Conservation (phyloP, 2,888 invertebrate species). For the Thymelicus acteon region DNA sequence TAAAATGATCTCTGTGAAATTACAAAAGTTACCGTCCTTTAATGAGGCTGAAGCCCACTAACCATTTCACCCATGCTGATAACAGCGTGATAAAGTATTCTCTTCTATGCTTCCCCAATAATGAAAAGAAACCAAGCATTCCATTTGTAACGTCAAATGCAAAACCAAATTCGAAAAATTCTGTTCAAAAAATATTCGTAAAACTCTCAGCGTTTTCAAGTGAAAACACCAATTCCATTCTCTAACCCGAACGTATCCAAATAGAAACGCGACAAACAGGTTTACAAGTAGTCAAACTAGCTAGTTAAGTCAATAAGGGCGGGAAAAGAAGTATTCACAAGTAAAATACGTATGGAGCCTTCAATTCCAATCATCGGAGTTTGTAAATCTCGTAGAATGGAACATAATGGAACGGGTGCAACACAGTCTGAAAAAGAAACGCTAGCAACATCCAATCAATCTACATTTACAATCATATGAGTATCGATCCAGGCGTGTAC, state of each 20-base stretch:
- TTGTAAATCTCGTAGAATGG: conserved; percentile 64
- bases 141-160: too few relatives aligned
- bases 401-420: conserved; percentile 67
- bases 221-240: background rate
- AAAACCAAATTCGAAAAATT: background rate
- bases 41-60: too few relatives aligned
- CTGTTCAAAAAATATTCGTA: background rate
- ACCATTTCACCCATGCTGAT: too few relatives aligned
- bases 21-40: too few relatives aligned
- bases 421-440: conserved; percentile 67
- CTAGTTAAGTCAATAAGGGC: conserved; percentile 29
- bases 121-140: too few relatives aligned
- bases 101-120: too few relatives aligned
- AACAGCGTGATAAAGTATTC: too few relatives aligned
- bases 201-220: background rate
- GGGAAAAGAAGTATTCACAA: conserved; percentile 22
- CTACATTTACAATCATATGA: conserved; percentile 83
- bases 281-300: conserved; percentile 19
- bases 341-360: conserved; percentile 30
- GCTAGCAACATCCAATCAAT: conserved; percentile 77
- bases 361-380: conserved; percentile 49
- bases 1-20: too few relatives aligned
- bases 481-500: conserved; percentile 64
- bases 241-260: background rate
- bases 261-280: conserved; percentile 6